phyloP scores from a whole-genome alignment of 2,113 vertebrate species.

The Herpailurus yagouaroundi region DNA sequence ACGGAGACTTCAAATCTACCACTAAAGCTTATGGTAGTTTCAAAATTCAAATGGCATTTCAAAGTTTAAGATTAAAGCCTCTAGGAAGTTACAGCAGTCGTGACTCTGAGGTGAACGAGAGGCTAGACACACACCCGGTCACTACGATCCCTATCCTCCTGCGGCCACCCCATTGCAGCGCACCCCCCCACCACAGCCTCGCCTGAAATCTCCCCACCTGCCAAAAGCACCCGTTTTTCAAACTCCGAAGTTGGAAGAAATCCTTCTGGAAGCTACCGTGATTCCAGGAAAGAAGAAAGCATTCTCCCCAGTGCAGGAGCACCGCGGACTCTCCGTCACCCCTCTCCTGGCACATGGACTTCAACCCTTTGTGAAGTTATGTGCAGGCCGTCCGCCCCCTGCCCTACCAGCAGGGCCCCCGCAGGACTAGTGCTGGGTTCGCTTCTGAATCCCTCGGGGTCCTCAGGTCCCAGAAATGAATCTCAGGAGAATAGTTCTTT shows the following conservation, averaged over 20 bases:
- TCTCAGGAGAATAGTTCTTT: neutral
- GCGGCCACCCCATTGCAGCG: too few species aligned
- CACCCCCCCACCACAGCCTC: neutral
- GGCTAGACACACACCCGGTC: neutral
- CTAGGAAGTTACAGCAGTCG: neutral
- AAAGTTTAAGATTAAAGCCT: neutral
- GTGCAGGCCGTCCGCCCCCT: neutral
- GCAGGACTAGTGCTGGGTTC: fast-evolving
- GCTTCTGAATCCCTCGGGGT: too few species aligned
- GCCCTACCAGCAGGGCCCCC: fast-evolving
- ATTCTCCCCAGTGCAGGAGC: fast-evolving
- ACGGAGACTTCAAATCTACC: neutral
- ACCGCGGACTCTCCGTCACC: neutral
- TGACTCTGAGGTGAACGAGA: neutral
- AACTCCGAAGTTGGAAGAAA: neutral
- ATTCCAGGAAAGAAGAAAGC: neutral
- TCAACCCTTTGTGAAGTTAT: neutral
- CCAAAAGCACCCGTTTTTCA: neutral
- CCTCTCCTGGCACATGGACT: fast-evolving
- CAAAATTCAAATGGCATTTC: neutral
- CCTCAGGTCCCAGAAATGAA: neutral
- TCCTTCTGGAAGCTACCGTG: neutral
- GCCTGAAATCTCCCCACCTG: fast-evolving
- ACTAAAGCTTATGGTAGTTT: neutral
- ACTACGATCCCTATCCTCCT: too few species aligned